phyloP scores from a whole-genome alignment of 2,888 invertebrate species.

The Netelia inedita region DNA sequence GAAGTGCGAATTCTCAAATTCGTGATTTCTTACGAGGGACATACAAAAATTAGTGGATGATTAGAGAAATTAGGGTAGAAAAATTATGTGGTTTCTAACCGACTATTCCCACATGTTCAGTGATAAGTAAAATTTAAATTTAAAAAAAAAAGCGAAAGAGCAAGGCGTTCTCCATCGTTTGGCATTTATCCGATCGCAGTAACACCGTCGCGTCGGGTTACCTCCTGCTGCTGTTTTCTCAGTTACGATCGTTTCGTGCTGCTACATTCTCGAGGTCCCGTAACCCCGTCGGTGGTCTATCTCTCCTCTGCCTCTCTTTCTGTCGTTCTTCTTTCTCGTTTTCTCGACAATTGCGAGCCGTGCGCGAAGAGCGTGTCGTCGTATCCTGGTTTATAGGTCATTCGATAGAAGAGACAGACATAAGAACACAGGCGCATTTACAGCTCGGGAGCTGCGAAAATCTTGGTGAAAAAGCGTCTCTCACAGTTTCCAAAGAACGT shows the following conservation, averaged over 20 bases:
- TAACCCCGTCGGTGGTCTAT: constrained; percentile 47
- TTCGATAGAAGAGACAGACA: constrained; percentile 69
- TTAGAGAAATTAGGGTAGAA: neutral
- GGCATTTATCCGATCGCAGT: constrained; percentile 74
- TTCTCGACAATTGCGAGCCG: constrained; percentile 55
- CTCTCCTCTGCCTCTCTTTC: neutral
- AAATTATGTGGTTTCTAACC: neutral
- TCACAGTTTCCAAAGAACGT: constrained; percentile 16
- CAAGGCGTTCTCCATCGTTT: constrained; percentile 57
- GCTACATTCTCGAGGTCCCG: constrained; percentile 68
- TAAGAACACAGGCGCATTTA: constrained; percentile 8
- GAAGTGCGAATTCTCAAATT: constrained; percentile 27
- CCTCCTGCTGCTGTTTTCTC: constrained; percentile 65
- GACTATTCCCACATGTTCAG: neutral
- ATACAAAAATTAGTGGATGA: neutral
- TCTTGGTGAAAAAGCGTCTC: constrained; percentile 38
- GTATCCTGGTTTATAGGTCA: constrained; percentile 76
- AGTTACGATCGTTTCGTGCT: constrained; percentile 69
- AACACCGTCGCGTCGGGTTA: constrained; percentile 71
- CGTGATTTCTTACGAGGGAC: too few species aligned
- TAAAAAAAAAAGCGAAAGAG: constrained; percentile 31
- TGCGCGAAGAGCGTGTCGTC: constrained; percentile 58
- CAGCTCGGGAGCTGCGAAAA: constrained; percentile 43
- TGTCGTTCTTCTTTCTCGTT: constrained; percentile 17
- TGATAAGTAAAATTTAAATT: constrained; percentile 17